These are phyloP conservation scores for Charina bottae DNA, from an alignment of 2,113 vertebrate genomes.

Conservation along the genomic window DNA sequence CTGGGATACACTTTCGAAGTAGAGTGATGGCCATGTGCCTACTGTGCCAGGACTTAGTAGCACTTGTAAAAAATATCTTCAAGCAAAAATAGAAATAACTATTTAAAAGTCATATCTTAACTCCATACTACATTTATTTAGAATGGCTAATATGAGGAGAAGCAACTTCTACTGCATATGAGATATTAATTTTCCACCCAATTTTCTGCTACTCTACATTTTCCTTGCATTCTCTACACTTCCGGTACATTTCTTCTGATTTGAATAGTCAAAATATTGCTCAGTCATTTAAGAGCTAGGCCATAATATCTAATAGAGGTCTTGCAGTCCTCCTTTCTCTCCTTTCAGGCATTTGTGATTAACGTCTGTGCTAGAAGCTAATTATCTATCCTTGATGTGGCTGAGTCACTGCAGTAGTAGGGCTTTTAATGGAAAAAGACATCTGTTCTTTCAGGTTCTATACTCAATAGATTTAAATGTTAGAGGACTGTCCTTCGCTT, in stretches of 20 bases:
- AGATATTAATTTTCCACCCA: slow-evolving; percentile 50
- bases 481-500: neutral
- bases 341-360: slow-evolving; percentile 5
- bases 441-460: neutral
- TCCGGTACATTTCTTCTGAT: slow-evolving; percentile 49
- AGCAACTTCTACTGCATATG: neutral
- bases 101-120: neutral
- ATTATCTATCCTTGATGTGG: neutral
- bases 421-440: neutral
- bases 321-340: neutral
- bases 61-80: neutral
- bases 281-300: slow-evolving; percentile 19
- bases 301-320: neutral
- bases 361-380: neutral
- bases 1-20: neutral
- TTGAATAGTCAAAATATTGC: slow-evolving; percentile 35
- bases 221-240: slow-evolving; percentile 45
- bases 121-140: neutral
- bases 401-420: neutral
- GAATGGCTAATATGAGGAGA: neutral
- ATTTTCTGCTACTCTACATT: slow-evolving; percentile 57
- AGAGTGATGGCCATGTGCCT: neutral
- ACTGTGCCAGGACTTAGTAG: neutral
- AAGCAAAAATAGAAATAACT: neutral
- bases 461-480: neutral